Percentiles rank a stretch among this genome's conserved stretches.
Evolutionary conservation across 2,888 invertebrate genomes (phyloP).

Genomic region (Tinea trinotella): DNA sequence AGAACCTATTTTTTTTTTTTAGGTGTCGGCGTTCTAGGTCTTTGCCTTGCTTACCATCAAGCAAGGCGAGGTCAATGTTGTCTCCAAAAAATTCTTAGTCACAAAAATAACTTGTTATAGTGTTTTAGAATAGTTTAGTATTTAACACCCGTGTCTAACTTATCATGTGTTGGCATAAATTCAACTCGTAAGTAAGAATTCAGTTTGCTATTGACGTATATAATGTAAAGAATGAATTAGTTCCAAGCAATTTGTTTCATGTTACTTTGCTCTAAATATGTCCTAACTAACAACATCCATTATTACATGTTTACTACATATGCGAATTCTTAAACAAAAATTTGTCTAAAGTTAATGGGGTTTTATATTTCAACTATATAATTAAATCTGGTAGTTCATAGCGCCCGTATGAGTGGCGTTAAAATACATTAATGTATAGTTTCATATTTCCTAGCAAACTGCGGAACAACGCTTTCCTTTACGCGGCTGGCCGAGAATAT

Average conservation of each 20-base stretch:
- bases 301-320: too few relatives aligned
- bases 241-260: neutral
- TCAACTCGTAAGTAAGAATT: neutral
- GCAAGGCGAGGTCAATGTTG: too few relatives aligned
- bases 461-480: constrained; percentile 15
- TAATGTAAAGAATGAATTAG: neutral
- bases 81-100: too few relatives aligned
- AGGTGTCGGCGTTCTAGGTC: too few relatives aligned
- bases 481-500: neutral
- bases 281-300: too few relatives aligned
- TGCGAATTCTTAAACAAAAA: too few relatives aligned
- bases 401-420: neutral
- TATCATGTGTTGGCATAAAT: neutral
- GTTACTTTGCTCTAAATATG: neutral
- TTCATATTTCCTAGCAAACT: constrained; percentile 1
- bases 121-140: too few relatives aligned
- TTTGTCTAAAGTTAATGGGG: too few relatives aligned
- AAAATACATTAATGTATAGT: constrained; percentile 9
- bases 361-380: too few relatives aligned
- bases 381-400: neutral
- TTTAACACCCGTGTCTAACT: neutral
- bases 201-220: neutral
- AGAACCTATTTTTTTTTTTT: too few relatives aligned
- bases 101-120: too few relatives aligned
- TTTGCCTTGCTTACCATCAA: too few relatives aligned